phyloP scores from a whole-genome alignment of 2,113 vertebrate genomes.

The Zeus faber region DNA sequence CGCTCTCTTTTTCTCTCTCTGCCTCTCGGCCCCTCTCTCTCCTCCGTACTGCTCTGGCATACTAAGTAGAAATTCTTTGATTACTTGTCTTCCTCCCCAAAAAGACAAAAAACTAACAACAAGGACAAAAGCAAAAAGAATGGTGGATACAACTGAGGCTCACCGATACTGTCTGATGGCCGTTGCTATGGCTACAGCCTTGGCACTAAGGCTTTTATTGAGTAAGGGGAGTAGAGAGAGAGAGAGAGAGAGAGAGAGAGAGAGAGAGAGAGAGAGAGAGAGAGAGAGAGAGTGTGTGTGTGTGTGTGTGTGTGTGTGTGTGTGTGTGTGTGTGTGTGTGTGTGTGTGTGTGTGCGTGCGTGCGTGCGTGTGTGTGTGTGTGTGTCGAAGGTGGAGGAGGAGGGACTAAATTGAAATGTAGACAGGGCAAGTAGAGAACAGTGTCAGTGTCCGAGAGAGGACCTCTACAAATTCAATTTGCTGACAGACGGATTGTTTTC shows the following conservation, averaged over 20 bases:
- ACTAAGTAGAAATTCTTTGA: slow-evolving; percentile 86
- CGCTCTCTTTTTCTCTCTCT: not conserved
- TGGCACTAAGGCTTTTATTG: slow-evolving; percentile 58
- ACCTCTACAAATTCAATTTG: no score
- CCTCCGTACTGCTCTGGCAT: slow-evolving; percentile 74
- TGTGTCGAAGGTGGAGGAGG: not conserved
- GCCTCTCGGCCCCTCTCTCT: slow-evolving; percentile 1
- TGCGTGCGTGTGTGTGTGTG: slow-evolving; percentile 2
- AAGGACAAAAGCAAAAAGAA: slow-evolving; percentile 21
- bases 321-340: not conserved
- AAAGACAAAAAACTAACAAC: slow-evolving; percentile 25
- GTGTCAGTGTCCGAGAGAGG: no score
- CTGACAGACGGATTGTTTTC: no score
- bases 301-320: slow-evolving; percentile 1
- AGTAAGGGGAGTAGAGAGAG: slow-evolving; percentile 64
- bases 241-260: slow-evolving; percentile 34
- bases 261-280: no score
- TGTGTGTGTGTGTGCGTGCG: not conserved
- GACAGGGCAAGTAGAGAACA: no score
- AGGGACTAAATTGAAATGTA: no score
- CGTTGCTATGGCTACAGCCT: slow-evolving; percentile 86
- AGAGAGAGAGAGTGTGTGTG: no score
- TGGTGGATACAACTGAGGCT: slow-evolving; percentile 66
- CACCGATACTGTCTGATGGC: slow-evolving; percentile 65
- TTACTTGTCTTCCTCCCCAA: slow-evolving; percentile 82